A percentile compares a stretch with the other conserved stretches of the same genome.
Evolutionary conservation across 2,888 invertebrate genomes (phyloP).

Genomic region (Abrostola tripartita): DNA sequence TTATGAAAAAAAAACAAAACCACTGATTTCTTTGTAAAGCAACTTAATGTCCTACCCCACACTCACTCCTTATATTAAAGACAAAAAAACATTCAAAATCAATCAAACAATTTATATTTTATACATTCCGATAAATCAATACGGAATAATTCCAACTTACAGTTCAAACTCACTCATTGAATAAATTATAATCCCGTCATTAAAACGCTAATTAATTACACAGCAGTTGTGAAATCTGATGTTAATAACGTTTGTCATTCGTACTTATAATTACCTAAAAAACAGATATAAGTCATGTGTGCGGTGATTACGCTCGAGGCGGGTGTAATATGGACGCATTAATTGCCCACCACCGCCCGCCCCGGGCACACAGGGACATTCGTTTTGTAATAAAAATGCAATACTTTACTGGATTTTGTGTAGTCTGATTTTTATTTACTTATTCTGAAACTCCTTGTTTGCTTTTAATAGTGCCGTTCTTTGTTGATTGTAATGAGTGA

Average conservation of each 20-base stretch:
- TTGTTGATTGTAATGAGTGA: neutral
- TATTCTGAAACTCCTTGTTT: neutral
- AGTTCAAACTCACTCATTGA: too few relatives aligned
- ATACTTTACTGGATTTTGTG: slow-evolving; percentile 28
- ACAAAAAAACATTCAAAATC: neutral
- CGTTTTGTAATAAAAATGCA: slow-evolving; percentile 42
- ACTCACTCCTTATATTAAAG: neutral
- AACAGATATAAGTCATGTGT: slow-evolving; percentile 50
- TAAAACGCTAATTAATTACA: slow-evolving; percentile 4
- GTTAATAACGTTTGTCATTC: slow-evolving; percentile 26
- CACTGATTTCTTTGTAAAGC: too few relatives aligned
- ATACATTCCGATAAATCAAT: too few relatives aligned
- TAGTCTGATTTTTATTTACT: slow-evolving; percentile 31
- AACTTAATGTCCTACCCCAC: too few relatives aligned
- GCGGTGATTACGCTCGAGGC: slow-evolving; percentile 39
- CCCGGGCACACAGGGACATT: slow-evolving; percentile 51
- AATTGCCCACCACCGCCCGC: slow-evolving; percentile 51
- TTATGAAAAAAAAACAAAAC: too few relatives aligned
- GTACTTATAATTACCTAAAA: slow-evolving; percentile 46
- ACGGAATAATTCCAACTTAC: too few relatives aligned
- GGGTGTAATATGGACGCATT: slow-evolving; percentile 49
- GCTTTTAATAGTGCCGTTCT: neutral
- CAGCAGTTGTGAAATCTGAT: slow-evolving; percentile 14
- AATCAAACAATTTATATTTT: neutral
- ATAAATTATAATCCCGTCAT: too few relatives aligned